Conservation (phyloP, 2,113 vertebrate genomes). For the Zeus faber region DNA sequence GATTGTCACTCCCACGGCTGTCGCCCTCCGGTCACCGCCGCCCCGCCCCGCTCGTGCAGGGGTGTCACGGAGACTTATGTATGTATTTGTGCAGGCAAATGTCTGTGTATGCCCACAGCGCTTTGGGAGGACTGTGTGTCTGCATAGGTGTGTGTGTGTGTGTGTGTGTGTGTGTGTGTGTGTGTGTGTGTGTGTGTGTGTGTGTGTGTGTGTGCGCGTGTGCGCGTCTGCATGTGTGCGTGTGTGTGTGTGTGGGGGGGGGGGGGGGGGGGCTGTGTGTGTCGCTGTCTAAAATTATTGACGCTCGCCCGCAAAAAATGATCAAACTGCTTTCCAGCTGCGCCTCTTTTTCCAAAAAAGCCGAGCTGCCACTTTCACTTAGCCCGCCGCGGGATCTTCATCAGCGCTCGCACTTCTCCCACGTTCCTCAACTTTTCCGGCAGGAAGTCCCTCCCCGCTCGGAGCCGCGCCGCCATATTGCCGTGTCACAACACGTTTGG, state of each 20-base stretch:
- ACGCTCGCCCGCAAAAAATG: neutral
- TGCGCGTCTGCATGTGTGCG: neutral
- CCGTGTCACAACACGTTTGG: neutral
- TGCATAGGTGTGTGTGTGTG: neutral
- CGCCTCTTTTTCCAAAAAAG: neutral
- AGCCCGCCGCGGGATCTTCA: neutral
- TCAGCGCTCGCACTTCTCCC: neutral
- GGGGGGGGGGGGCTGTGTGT: neutral
- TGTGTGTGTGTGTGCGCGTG: conserved; percentile 17
- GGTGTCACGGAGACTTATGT: neutral
- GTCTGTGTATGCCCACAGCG: too few relatives aligned
- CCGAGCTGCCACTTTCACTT: neutral
- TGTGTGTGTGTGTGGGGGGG: too few relatives aligned
- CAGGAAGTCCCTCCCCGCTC: neutral
- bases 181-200: too few relatives aligned
- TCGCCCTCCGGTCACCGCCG: too few relatives aligned
- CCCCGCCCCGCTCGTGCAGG: too few relatives aligned
- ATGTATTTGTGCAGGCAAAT: neutral
- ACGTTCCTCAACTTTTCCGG: neutral
- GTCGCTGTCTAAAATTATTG: neutral
- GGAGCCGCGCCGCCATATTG: neutral
- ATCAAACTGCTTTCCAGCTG: neutral
- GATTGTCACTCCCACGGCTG: too few relatives aligned
- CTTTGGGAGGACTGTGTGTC: too few relatives aligned
- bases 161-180: neutral